Conservation (phyloP, 2,113 vertebrate genomes). For the Okapia johnstoni region DNA sequence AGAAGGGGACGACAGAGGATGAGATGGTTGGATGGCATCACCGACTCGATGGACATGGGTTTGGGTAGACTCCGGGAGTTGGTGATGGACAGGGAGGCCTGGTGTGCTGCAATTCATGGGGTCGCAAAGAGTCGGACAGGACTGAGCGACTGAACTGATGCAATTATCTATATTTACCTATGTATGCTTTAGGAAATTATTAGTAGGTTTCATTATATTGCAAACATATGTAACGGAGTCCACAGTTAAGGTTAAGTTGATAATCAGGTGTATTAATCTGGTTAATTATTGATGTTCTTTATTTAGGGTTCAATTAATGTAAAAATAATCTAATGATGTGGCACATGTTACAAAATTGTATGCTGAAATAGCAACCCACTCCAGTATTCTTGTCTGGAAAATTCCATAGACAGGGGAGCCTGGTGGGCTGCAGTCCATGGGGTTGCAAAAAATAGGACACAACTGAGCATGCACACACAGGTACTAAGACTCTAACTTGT, state of each 20-base stretch:
- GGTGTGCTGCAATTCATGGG: no score
- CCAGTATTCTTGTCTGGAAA: not conserved
- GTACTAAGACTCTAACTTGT: not conserved
- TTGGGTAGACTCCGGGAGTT: no score
- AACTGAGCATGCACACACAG: not conserved
- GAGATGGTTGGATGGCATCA: no score
- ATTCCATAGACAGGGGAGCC: not conserved
- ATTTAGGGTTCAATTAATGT: slow-evolving; percentile 27
- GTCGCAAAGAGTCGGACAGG: no score
- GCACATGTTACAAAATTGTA: not conserved
- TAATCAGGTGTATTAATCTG: not conserved
- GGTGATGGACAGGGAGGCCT: no score
- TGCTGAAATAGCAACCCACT: not conserved
- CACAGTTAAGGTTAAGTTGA: not conserved
- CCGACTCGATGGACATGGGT: no score
- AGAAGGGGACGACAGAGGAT: no score
- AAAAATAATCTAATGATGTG: not conserved
- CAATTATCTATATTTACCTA: not conserved
- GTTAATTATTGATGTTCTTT: slow-evolving; percentile 22
- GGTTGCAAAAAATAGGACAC: not conserved
- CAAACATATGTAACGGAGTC: not conserved
- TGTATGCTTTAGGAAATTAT: not conserved
- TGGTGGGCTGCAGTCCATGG: not conserved
- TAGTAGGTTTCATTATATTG: not conserved
- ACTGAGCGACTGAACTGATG: no score